Conservation (phyloP, 2,113 vertebrate genomes). For the Uria aalge region DNA sequence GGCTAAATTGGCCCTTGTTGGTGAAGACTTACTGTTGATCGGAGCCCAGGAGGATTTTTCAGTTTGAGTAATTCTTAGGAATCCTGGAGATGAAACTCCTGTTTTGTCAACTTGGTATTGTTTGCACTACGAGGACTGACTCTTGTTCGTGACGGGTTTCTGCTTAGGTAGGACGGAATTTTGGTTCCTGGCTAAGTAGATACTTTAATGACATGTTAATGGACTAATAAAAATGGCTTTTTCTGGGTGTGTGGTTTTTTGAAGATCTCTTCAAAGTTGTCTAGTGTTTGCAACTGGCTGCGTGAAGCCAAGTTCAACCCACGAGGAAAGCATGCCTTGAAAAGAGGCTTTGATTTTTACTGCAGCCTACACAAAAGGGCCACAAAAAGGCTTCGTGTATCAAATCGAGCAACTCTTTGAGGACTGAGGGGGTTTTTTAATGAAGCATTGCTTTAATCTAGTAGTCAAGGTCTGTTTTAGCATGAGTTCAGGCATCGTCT, state of each 20-base stretch:
- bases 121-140: not conserved
- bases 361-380: slow-evolving; percentile 63
- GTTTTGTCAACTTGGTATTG: not conserved
- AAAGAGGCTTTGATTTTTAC: slow-evolving; percentile 64
- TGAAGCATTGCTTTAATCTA: slow-evolving; percentile 37
- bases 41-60: not conserved
- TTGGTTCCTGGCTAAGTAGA: slow-evolving; percentile 35
- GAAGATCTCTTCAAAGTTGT: slow-evolving; percentile 66
- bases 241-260: slow-evolving; percentile 64
- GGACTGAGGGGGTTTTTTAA: not conserved
- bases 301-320: slow-evolving; percentile 52
- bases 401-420: slow-evolving; percentile 7
- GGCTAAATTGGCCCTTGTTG: not conserved
- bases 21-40: not conserved
- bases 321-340: slow-evolving; percentile 54
- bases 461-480: not conserved
- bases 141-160: not conserved
- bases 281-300: slow-evolving; percentile 48
- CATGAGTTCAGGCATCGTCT: not conserved
- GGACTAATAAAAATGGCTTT: slow-evolving; percentile 62
- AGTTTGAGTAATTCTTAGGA: not conserved
- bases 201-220: slow-evolving; percentile 59
- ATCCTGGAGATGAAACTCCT: not conserved
- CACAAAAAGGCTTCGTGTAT: slow-evolving; percentile 42
- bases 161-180: slow-evolving; percentile 51